phyloP scores from a whole-genome alignment of 2,888 invertebrate species.

The Ormyrus labotus region DNA sequence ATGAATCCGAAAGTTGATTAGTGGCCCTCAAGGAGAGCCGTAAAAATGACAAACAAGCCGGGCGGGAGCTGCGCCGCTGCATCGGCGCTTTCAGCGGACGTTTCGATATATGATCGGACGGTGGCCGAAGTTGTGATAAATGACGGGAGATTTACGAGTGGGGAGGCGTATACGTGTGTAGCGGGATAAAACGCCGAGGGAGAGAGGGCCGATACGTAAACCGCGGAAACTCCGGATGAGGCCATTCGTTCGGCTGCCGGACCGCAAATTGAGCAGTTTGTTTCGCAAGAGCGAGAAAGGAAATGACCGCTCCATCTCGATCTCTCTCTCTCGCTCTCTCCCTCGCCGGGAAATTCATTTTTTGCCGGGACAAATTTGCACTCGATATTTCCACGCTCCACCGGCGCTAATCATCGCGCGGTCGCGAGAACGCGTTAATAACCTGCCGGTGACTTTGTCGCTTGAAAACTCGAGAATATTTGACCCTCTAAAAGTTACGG shows the following conservation, averaged over 20 bases:
- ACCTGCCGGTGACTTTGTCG: background rate
- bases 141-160: conserved; percentile 55
- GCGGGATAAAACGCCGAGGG: conserved; percentile 17
- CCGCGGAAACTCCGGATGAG: conserved; percentile 64
- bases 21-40: background rate
- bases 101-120: conserved; percentile 36
- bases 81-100: conserved; percentile 28
- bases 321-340: conserved; percentile 6
- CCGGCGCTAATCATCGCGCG: background rate
- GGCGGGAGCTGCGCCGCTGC: background rate
- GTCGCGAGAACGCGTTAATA: conserved; percentile 28
- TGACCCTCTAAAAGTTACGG: background rate
- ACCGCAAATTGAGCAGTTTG: conserved; percentile 73
- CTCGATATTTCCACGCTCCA: conserved; percentile 8
- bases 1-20: conserved; percentile 36
- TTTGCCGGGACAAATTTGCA: conserved; percentile 4
- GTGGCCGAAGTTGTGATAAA: conserved; percentile 53
- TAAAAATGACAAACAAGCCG: conserved; percentile 43
- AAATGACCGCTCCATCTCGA: conserved; percentile 49
- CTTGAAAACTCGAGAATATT: background rate
- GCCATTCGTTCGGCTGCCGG: conserved; percentile 68
- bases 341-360: background rate
- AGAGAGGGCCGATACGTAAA: conserved; percentile 63
- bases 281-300: conserved; percentile 60
- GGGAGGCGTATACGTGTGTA: background rate